These are phyloP conservation scores for Mizuhopecten yessoensis DNA, from an alignment of 1,140 invertebrate genomes.

Conservation along the genomic window DNA sequence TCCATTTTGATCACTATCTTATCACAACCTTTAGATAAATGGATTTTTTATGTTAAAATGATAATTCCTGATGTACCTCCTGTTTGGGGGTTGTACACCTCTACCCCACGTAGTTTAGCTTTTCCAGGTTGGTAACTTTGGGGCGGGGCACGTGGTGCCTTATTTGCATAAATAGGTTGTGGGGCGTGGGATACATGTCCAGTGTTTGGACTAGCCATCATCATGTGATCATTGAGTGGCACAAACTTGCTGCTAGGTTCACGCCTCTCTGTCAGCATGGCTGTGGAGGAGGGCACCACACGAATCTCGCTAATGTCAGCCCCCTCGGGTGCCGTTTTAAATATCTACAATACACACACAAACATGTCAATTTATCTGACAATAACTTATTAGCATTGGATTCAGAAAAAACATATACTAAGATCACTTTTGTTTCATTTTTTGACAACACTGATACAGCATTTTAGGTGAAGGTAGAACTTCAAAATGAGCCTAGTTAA, in stretches of 20 bases:
- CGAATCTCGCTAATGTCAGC: constrained; percentile 68
- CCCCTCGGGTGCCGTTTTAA: constrained; percentile 82
- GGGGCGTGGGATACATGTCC: constrained; percentile 42
- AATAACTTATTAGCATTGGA: no score
- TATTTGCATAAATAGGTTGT: constrained; percentile 71
- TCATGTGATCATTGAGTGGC: constrained; percentile 58
- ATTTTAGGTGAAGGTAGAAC: no score
- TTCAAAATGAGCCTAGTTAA: no score
- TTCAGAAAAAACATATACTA: no score
- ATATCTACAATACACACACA: constrained; percentile 80
- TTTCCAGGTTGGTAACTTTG: constrained; percentile 47
- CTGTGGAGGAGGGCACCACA: constrained; percentile 56
- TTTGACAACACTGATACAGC: no score
- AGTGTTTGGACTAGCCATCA: constrained; percentile 49
- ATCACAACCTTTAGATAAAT: no score
- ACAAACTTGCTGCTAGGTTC: constrained; percentile 55
- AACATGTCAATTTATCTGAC: neutral
- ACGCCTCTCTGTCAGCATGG: constrained; percentile 51
- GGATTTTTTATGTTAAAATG: neutral
- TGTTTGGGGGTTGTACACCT: constrained; percentile 73
- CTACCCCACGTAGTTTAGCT: constrained; percentile 65
- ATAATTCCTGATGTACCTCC: constrained; percentile 64
- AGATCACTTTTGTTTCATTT: no score
- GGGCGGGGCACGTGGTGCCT: constrained; percentile 66
- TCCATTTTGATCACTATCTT: neutral